phyloP scores from a whole-genome alignment of 2,888 invertebrate genomes.

The Nysson spinosus region DNA sequence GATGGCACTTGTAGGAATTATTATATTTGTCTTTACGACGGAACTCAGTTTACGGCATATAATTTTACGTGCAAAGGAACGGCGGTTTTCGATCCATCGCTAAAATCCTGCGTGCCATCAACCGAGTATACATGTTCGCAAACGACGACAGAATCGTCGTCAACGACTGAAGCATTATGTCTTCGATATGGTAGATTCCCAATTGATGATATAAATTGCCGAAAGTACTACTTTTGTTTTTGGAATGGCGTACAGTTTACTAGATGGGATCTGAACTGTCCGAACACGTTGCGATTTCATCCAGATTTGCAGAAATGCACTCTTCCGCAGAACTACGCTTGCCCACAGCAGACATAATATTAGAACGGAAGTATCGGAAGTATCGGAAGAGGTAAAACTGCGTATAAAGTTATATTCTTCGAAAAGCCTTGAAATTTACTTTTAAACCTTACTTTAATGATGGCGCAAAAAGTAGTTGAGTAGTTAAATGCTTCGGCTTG shows the following conservation, averaged over 20 bases:
- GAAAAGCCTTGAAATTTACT: no score
- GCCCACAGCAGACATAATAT: no score
- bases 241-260: not conserved
- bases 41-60: accelerated
- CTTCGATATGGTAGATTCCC: constrained; percentile 30
- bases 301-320: constrained; percentile 21
- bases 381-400: no score
- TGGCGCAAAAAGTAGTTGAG: no score
- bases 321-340: constrained; percentile 7
- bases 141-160: not conserved
- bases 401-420: no score
- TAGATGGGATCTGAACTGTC: constrained; percentile 17
- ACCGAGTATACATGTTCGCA: constrained; percentile 4
- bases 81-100: not conserved
- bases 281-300: constrained; percentile 21
- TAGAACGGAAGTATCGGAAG: no score
- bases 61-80: not conserved
- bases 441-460: no score
- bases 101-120: not conserved
- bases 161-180: constrained; percentile 16
- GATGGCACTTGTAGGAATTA: constrained; percentile 36
- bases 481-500: no score
- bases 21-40: constrained; percentile 17
- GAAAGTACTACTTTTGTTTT: constrained; percentile 45
- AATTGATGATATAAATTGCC: constrained; percentile 32